Base-by-base conservation (phyloP, 2,797 vertebrate species). In the Cirrhinus mrigala region DNA sequence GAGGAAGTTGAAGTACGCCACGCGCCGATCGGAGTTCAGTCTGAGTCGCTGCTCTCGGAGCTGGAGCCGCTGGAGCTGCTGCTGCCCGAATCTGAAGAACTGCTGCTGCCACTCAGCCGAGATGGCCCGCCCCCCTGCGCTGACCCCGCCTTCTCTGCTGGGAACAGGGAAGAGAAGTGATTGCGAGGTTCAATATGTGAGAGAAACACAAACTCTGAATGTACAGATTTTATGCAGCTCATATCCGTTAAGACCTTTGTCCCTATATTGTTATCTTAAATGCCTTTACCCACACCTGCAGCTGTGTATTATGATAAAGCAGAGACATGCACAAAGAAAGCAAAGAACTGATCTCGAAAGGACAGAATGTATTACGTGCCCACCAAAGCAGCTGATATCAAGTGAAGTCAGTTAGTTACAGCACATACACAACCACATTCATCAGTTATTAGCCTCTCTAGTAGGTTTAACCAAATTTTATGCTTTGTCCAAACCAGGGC, bases 51-150 rank as follows among this genome's bases (percentile, higher is more conserved):
- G 96, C 97, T 99, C 93, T 97, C 96, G 0, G 98, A 98, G 93
- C 97, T 99, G 91, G 97, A 98, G n/a, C 97, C 98, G 0, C 97
- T 99, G 89, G 98, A 98, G 90, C 97, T 98, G 95, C 96, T 98
- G 95, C 97, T 98, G 29, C 97, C 98, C 0, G 97, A 98, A 89
- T 96, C 96, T 0, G 98, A 99, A 83, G 97, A 99, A 90, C 95
- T 96, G 89, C 96, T 96, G 95, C 96, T 97, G 94, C 97, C 98
- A 93, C 97, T 99, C 92, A 99, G 96, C 64, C 97, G 94, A 40
- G 97, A 97, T 0, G 98, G 97, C 20, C 97, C 97, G n/a, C 98
- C 98, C 0, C 96, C 94, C 3, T 96, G 94, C 0, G 94, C 92
- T 0, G 96, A 95, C 64, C 97, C 92, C 1, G 96, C 94, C 89